Conservation (phyloP, 2,888 invertebrate species). For the Incurvaria masculella region DNA sequence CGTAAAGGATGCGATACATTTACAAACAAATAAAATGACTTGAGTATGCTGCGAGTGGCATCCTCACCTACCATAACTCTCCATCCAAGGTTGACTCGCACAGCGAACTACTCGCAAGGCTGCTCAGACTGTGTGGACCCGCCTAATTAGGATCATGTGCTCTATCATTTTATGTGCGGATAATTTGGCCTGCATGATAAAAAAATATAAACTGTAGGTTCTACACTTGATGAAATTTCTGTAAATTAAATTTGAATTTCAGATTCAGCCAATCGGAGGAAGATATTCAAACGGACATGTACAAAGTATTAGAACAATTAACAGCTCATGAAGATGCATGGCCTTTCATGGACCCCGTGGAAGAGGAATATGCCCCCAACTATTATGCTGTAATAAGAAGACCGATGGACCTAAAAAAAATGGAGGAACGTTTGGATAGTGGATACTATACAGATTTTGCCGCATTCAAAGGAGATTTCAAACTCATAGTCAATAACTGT, state of each 20-base stretch:
- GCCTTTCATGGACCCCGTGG: slow-evolving; percentile 92
- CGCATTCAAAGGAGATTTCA: slow-evolving; percentile 85
- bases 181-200: no score
- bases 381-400: slow-evolving; percentile 71
- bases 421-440: slow-evolving; percentile 83
- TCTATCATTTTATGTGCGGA: no score
- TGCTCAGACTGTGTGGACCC: no score
- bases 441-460: slow-evolving; percentile 76
- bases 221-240: no score
- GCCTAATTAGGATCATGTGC: no score
- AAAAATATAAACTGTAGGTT: no score
- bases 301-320: slow-evolving; percentile 85
- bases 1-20: no score
- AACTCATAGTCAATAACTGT: slow-evolving; percentile 90
- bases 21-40: no score
- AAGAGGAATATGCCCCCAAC: slow-evolving; percentile 89
- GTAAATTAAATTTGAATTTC: slow-evolving; percentile 23
- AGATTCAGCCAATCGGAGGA: slow-evolving; percentile 80
- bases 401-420: slow-evolving; percentile 86
- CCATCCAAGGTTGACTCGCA: no score
- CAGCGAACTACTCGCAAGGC: no score
- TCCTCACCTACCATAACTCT: no score
- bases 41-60: no score
- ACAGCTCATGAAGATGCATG: slow-evolving; percentile 90
- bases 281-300: slow-evolving; percentile 85